Percentiles rank a stretch among this genome's conserved stretches.
Conservation (phyloP, 2,888 invertebrate species). For the Parapristionchus giblindavisi region DNA sequence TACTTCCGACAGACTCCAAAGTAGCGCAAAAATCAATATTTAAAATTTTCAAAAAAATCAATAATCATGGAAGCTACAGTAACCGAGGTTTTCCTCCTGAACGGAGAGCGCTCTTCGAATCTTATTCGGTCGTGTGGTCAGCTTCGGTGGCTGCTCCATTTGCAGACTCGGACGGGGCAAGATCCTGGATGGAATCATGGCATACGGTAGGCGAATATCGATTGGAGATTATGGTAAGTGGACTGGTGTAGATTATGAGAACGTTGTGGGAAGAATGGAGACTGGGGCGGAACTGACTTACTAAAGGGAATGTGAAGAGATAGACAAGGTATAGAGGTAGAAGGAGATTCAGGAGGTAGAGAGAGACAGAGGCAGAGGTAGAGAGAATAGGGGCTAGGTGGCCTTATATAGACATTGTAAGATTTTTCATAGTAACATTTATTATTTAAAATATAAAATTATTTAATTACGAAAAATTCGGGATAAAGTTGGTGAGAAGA, state of each 20-base stretch:
- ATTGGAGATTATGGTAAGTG: background rate
- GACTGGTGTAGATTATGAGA: background rate
- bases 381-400: background rate
- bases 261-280: background rate
- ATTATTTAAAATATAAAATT: background rate
- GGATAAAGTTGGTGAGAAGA: too few species aligned
- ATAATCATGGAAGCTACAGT: background rate
- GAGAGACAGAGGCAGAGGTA: background rate
- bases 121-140: background rate
- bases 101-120: constrained; percentile 20
- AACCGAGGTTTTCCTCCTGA: constrained; percentile 8
- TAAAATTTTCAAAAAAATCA: background rate
- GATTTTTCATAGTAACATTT: background rate
- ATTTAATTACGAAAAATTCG: background rate
- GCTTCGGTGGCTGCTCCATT: constrained; percentile 10
- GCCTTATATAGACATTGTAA: background rate
- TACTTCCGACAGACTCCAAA: too few species aligned
- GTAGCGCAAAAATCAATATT: background rate
- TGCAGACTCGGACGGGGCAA: background rate
- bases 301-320: background rate
- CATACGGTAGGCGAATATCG: constrained; percentile 30
- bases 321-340: background rate
- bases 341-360: background rate
- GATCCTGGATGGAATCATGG: background rate
- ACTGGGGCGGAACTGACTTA: background rate